phyloP scores from a whole-genome alignment of 2,113 vertebrate genomes.

The Noctilio leporinus region DNA sequence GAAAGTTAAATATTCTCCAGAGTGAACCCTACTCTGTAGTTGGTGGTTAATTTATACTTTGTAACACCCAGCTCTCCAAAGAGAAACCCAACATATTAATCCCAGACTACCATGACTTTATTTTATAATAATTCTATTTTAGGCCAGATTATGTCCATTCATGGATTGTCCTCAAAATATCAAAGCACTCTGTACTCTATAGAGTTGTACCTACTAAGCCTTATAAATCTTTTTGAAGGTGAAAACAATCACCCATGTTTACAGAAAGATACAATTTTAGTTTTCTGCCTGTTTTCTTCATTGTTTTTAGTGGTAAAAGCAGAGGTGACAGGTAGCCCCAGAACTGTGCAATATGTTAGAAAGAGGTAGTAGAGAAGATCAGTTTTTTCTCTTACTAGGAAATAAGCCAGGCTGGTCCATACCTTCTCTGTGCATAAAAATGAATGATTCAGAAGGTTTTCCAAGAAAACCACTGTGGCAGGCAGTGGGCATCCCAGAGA shows the following conservation, averaged over 20 bases:
- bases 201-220: background rate
- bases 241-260: background rate
- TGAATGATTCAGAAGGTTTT: background rate
- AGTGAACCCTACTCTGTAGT: background rate
- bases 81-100: background rate
- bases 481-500: background rate
- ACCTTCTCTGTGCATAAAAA: background rate
- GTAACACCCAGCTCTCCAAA: background rate
- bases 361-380: background rate
- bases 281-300: background rate
- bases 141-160: background rate
- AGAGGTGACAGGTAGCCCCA: background rate
- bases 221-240: background rate
- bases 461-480: background rate
- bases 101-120: background rate
- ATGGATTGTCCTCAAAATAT: background rate
- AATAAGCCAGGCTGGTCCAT: background rate
- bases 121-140: conserved; percentile 1
- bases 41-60: background rate
- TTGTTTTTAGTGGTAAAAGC: background rate
- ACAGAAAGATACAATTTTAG: background rate
- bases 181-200: background rate
- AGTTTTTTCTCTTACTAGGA: background rate
- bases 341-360: background rate
- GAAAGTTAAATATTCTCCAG: background rate